These are phyloP conservation scores for Temnothorax ravouxi DNA, from an alignment of 2,888 invertebrate species.

Conservation along the genomic window DNA sequence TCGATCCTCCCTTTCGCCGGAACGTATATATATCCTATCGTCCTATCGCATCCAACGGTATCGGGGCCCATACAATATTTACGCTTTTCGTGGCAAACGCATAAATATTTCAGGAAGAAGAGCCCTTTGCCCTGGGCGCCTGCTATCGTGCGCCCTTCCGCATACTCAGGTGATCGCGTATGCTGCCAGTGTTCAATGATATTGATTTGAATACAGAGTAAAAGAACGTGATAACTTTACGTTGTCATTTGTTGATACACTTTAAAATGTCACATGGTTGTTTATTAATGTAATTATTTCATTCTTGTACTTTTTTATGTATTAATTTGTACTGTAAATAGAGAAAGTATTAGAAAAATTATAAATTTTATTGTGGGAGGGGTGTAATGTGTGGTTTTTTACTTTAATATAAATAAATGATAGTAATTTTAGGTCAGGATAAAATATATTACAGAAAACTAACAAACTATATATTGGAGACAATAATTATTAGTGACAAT, in stretches of 20 bases:
- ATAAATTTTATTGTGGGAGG: neutral
- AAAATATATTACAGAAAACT: too few relatives aligned
- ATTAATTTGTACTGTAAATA: neutral
- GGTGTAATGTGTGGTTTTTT: too few relatives aligned
- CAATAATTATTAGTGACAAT: too few relatives aligned
- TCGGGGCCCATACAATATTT: conserved; percentile 78
- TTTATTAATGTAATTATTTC: neutral
- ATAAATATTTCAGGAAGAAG: conserved; percentile 81
- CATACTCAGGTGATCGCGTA: conserved; percentile 58
- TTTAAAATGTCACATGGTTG: neutral
- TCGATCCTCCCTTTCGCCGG: conserved; percentile 60
- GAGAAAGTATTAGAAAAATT: neutral
- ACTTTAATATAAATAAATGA: too few relatives aligned
- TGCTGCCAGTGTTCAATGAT: conserved; percentile 58
- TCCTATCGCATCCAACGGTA: conserved; percentile 58
- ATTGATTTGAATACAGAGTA: conserved; percentile 55
- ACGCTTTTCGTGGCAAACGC: conserved; percentile 76
- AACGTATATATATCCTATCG: conserved; percentile 63
- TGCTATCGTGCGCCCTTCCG: conserved; percentile 48
- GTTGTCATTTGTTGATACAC: neutral
- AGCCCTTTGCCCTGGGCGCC: conserved; percentile 68
- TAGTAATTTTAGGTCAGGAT: too few relatives aligned
- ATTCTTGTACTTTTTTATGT: neutral
- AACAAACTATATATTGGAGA: too few relatives aligned
- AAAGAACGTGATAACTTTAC: conserved; percentile 39